A percentile compares a stretch with the other conserved stretches of the same genome.
phyloP scores from a whole-genome alignment of 2,113 vertebrate genomes.

The Capra hircus region DNA sequence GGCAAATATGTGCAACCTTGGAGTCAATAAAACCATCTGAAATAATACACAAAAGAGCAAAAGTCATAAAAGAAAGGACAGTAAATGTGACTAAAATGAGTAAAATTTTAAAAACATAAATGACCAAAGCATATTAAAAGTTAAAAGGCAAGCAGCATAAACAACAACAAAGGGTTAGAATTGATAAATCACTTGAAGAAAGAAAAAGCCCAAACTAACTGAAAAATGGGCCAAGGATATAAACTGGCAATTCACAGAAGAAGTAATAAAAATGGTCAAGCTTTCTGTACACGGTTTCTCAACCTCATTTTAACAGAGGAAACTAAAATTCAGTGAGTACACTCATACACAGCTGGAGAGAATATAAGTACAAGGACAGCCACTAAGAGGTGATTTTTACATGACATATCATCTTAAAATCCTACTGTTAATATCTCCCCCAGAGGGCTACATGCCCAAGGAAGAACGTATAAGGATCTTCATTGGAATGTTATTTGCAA shows the following conservation, averaged over 20 bases:
- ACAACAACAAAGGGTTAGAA: neutral
- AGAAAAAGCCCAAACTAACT: neutral
- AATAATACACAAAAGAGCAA: neutral
- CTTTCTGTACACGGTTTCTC: neutral
- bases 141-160: neutral
- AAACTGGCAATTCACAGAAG: neutral
- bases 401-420: neutral
- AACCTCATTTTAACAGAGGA: neutral
- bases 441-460: neutral
- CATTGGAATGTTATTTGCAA: neutral
- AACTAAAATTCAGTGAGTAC: neutral
- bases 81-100: neutral
- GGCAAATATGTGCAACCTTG: neutral
- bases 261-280: constrained; percentile 9
- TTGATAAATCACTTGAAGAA: neutral
- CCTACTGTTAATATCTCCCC: neutral
- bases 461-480: neutral
- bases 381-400: neutral
- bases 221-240: neutral
- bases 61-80: neutral
- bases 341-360: neutral
- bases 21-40: neutral
- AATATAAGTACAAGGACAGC: neutral
- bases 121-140: neutral
- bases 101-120: neutral